Percentiles rank a stretch among this genome's conserved stretches.
Evolutionary conservation across 1,140 invertebrate species (phyloP).

Genomic region (Teleopsis dalmanni): DNA sequence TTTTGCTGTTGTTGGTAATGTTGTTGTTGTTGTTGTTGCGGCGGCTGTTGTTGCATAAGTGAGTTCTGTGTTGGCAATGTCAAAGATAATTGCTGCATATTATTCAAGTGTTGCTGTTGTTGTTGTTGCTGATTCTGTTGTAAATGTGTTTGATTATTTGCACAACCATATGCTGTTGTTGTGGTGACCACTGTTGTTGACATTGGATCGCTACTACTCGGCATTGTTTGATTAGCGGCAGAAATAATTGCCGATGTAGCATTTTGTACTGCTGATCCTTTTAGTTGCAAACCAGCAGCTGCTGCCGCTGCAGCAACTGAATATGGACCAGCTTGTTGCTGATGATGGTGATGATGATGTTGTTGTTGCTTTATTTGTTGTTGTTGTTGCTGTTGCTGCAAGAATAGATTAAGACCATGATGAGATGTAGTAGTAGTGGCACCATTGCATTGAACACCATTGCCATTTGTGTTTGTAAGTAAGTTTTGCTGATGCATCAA

Average conservation of each 20-base stretch:
- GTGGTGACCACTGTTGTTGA: conserved; percentile 39
- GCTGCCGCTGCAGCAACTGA: conserved; percentile 16
- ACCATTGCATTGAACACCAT: conserved; percentile 5
- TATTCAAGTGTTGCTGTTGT: conserved; percentile 25
- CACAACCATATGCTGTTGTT: conserved; percentile 31
- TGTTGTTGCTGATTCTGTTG: conserved; percentile 36
- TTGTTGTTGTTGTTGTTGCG: conserved; percentile 23
- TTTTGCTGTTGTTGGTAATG: conserved; percentile 25
- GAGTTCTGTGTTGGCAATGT: no score
- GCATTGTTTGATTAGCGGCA: conserved; percentile 35
- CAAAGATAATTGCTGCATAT: no score
- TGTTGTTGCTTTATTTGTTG: conserved; percentile 21
- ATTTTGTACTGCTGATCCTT: conserved; percentile 33
- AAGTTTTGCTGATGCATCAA: conserved; percentile 40
- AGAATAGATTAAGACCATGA: conserved; percentile 16
- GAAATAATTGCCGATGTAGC: conserved; percentile 41
- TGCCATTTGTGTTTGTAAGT: no score
- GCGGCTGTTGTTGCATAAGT: conserved; percentile 27
- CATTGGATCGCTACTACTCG: conserved; percentile 12
- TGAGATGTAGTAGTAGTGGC: conserved; percentile 16
- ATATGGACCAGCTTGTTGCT: conserved; percentile 32
- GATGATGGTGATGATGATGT: conserved; percentile 23
- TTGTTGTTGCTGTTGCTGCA: conserved; percentile 20
- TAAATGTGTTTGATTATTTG: conserved; percentile 10
- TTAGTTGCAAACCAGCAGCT: conserved; percentile 25